These are phyloP conservation scores for Dermatemys mawii DNA, from an alignment of 2,113 vertebrate genomes.

Conservation along the genomic window DNA sequence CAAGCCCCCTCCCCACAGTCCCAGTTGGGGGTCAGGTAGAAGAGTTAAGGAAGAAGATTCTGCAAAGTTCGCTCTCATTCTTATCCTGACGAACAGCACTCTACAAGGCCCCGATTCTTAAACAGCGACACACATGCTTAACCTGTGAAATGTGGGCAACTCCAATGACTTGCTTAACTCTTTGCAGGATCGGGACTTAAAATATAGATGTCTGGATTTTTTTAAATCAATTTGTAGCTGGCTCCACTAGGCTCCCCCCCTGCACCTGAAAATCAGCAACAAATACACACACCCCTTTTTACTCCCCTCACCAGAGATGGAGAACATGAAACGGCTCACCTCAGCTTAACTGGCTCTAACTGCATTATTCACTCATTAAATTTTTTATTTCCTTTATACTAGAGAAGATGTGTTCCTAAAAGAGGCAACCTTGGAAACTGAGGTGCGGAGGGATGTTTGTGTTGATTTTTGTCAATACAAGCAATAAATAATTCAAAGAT, in stretches of 20 bases:
- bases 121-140: background rate
- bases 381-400: background rate
- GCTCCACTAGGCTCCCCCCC: background rate
- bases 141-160: background rate
- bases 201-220: background rate
- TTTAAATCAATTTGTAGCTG: no score
- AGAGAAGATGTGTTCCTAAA: background rate
- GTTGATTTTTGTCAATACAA: background rate
- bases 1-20: background rate
- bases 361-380: background rate
- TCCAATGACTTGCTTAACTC: background rate
- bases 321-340: background rate
- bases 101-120: background rate
- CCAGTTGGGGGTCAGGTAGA: background rate
- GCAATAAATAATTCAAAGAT: background rate
- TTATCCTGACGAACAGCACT: background rate
- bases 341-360: background rate
- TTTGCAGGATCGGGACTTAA: background rate
- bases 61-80: background rate
- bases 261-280: background rate
- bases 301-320: background rate
- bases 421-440: slow-evolving; percentile 40
- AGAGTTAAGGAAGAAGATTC: background rate
- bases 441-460: slow-evolving; percentile 31
- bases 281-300: background rate